These are phyloP conservation scores for Papilio protenor DNA, from an alignment of 2,888 invertebrate genomes.

Conservation along the genomic window DNA sequence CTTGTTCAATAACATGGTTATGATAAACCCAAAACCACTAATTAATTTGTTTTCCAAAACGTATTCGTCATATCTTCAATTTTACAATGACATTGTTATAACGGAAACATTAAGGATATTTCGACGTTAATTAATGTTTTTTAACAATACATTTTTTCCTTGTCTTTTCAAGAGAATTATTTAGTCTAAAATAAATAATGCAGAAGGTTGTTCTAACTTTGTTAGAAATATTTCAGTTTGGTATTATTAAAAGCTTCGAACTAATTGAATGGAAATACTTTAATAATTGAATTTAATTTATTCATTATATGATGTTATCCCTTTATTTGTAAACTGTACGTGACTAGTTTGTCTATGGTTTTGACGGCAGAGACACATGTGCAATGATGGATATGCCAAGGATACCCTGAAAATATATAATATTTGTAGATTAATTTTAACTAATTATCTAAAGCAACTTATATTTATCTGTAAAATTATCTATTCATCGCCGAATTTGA, in stretches of 20 bases:
- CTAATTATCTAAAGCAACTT: neutral
- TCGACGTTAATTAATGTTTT: neutral
- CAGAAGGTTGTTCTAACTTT: neutral
- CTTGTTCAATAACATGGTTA: slow-evolving; percentile 10
- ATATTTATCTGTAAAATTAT: neutral
- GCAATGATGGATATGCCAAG: slow-evolving; percentile 24
- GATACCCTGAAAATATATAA: slow-evolving; percentile 11
- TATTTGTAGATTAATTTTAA: neutral
- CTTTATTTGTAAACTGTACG: slow-evolving; percentile 25
- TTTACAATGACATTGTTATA: neutral
- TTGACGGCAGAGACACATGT: slow-evolving; percentile 32
- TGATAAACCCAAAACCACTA: slow-evolving; percentile 22
- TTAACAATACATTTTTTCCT: neutral
- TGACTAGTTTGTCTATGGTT: slow-evolving; percentile 28
- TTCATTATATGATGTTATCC: neutral
- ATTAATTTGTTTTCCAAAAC: slow-evolving; percentile 31
- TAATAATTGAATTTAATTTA: neutral
- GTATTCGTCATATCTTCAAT: slow-evolving; percentile 10
- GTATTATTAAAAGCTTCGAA: neutral
- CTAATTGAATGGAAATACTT: neutral
- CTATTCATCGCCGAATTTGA: neutral
- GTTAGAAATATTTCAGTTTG: neutral
- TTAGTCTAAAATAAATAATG: neutral
- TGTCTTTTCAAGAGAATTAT: neutral
- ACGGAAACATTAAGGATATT: slow-evolving; percentile 7